These are phyloP conservation scores for Sebastes fasciatus DNA, from an alignment of 2,113 vertebrate species.

Conservation along the genomic window DNA sequence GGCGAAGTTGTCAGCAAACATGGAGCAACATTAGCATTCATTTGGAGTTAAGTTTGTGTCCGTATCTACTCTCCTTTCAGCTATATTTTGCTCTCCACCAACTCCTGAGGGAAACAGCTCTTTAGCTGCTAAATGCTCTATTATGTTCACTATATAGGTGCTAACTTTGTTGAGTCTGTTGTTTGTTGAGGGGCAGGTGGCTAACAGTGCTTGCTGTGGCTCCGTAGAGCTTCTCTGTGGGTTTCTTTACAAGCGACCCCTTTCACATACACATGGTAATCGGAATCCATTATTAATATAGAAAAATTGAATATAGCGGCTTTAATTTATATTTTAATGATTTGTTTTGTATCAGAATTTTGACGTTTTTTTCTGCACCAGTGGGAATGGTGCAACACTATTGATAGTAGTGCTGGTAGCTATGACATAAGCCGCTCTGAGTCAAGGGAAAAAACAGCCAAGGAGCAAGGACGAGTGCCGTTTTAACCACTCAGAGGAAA, in stretches of 20 bases:
- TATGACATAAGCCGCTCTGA: constrained; percentile 39
- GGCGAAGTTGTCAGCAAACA: background rate
- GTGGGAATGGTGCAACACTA: background rate
- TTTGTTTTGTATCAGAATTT: background rate
- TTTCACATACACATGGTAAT: background rate
- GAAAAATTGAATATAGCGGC: constrained; percentile 1
- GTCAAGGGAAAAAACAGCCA: constrained; percentile 27
- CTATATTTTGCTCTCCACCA: background rate
- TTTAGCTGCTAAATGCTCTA: background rate
- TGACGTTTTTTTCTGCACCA: background rate
- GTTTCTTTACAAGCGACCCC: background rate
- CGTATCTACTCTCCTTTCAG: background rate
- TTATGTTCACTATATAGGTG: background rate
- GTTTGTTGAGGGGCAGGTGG: background rate
- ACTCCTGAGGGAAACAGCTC: background rate
- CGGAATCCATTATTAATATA: background rate
- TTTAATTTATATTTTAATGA: constrained; percentile 1
- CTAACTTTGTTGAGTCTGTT: background rate
- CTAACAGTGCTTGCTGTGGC: background rate
- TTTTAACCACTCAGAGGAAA: constrained; percentile 50
- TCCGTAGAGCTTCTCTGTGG: background rate
- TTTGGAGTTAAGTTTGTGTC: background rate
- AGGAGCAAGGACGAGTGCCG: constrained; percentile 33
- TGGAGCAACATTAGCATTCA: background rate
- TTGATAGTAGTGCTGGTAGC: background rate